Percentiles rank a stretch among this genome's conserved stretches.
phyloP scores from a whole-genome alignment of 2,888 invertebrate species.

The Yponomeuta plumbellus region DNA sequence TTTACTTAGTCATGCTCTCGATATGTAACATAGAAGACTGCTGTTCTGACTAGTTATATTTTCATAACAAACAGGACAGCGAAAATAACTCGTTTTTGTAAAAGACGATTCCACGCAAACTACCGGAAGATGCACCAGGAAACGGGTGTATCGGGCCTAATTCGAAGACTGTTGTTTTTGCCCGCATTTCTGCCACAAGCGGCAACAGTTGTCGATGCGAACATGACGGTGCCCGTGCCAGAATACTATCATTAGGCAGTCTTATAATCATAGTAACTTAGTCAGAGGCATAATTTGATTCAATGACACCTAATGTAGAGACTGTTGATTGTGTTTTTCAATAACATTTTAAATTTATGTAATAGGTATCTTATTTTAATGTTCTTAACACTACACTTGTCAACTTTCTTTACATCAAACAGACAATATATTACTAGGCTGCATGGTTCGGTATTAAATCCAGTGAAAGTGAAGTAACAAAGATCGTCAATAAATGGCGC shows the following conservation, averaged over 20 bases:
- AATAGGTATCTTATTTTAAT: not conserved
- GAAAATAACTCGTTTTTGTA: constrained; percentile 4
- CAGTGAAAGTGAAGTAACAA: constrained; percentile 8
- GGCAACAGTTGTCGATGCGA: constrained; percentile 30
- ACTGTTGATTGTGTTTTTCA: not conserved
- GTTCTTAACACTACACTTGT: not conserved
- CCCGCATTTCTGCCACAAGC: constrained; percentile 32
- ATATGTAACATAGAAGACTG: too few relatives aligned
- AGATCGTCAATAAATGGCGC: constrained; percentile 8
- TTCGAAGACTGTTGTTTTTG: constrained; percentile 38
- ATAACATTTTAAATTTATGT: not conserved
- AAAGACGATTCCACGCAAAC: not conserved
- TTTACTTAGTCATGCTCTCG: too few relatives aligned
- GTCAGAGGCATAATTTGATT: not conserved
- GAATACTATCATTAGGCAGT: constrained; percentile 14
- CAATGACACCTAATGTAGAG: constrained; percentile 6
- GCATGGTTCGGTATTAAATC: not conserved
- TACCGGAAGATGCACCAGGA: constrained; percentile 43
- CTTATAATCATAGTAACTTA: not conserved
- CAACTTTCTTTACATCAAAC: not conserved
- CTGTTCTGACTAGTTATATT: not conserved
- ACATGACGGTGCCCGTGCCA: constrained; percentile 10
- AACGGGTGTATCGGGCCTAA: constrained; percentile 34
- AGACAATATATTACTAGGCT: not conserved
- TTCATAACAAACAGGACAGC: not conserved